A percentile compares a stretch with the other conserved stretches of the same genome.
phyloP scores from a whole-genome alignment of 1,140 invertebrate species.

The Drosophila tropicalis region DNA sequence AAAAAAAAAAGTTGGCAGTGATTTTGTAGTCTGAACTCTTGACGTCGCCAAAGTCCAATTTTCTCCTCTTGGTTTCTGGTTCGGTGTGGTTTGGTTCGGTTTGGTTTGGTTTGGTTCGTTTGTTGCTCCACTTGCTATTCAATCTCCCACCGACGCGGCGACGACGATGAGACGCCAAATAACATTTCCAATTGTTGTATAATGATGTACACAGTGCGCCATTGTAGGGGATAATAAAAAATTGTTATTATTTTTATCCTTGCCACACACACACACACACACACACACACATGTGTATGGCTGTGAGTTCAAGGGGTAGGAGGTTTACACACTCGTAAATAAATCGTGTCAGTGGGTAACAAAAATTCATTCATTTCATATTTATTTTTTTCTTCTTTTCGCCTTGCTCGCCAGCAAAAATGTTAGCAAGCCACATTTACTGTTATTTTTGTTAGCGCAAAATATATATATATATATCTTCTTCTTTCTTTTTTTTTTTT shows the following conservation, averaged over 20 bases:
- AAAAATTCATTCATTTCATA: conserved; percentile 82
- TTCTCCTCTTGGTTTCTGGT: not conserved
- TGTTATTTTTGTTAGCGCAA: conserved; percentile 70
- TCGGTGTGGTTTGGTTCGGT: not conserved
- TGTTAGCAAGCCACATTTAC: conserved; percentile 71
- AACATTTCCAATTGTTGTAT: conserved; percentile 79
- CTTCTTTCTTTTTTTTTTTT: not conserved
- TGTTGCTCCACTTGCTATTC: conserved; percentile 12
- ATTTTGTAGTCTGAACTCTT: conserved; percentile 50
- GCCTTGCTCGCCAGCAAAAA: conserved; percentile 44
- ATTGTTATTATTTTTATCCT: conserved; percentile 69
- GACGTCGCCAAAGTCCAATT: conserved; percentile 42
- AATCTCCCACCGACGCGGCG: conserved; percentile 6
- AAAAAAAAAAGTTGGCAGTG: conserved; percentile 50
- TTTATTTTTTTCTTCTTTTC: conserved; percentile 30
- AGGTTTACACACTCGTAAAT: conserved; percentile 72
- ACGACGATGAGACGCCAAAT: conserved; percentile 68
- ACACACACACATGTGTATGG: conserved; percentile 40
- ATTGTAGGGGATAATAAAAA: conserved; percentile 71
- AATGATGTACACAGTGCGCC: conserved; percentile 74
- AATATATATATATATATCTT: conserved; percentile 1
- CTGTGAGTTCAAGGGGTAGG: conserved; percentile 30
- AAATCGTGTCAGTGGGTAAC: conserved; percentile 81
- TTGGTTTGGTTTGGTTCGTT: not conserved
- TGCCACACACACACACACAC: conserved; percentile 18